Evolutionary conservation across 1,140 invertebrate genomes (phyloP), one percentile per base, ranked within the genome.

Genomic region (Zaprionus nigranus): DNA sequence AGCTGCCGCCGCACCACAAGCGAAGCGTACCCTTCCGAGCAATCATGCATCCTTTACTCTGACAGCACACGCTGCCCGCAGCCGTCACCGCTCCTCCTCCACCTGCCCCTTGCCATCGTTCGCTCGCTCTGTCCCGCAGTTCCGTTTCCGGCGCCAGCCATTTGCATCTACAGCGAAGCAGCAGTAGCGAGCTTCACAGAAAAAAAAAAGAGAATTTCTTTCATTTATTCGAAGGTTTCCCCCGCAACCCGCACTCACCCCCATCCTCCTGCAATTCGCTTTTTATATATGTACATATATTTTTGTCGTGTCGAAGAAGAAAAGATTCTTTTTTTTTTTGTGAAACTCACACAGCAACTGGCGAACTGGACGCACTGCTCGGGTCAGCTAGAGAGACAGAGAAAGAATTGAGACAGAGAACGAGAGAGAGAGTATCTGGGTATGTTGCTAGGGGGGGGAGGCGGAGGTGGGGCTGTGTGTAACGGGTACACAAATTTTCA

Each of bases 131-230:
- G 64, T 64, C 53, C 78, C 64, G 85, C 74, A 88, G 81, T 88
- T 88, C 85, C 85, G 85, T 88, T 90, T 90, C 85, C 85, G 85
- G 85, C 85, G 79, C 79, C 79, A 82, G 82, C 86, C 81, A 90
- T 90, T 90, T 90, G 85, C 85, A 90, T 90, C 81, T 82, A 63
- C 75, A 82, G 82, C 56, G 26, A 49, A 72, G 13, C 38, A 57
- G 28, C 12, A 43, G 40, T 6, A 20, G 36, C 49, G n/a, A 15
- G 2, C 30, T 3, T 11, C 30, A n/a, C 3, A 24, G 5, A 43
- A 65, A 65, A 65, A 65, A 65, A 40, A 57, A 66, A 43, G 40
- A 66, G 54, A 73, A 77, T 71, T 88, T 85, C 76, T 85, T 90
- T 82, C 79, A 85, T 88, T 88, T 88, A 88, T 85, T 81, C 85